Evolutionary conservation across 1,140 invertebrate species (phyloP).

Genomic region (Calliphora vicina): DNA sequence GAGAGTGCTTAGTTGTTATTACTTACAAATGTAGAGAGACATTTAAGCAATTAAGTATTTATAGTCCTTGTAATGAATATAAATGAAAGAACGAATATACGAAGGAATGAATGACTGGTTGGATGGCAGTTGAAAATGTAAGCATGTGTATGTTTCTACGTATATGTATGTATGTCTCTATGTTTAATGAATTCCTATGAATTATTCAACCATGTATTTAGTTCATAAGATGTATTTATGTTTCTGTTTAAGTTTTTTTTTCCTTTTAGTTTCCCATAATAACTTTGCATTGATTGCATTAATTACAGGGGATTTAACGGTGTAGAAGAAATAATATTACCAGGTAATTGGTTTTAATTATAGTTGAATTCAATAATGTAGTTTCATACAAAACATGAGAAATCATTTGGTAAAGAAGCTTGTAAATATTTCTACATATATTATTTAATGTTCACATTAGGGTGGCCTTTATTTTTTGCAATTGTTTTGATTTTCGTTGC

Average conservation of each 20-base stretch:
- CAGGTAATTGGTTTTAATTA: background rate
- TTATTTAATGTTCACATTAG: too few species aligned
- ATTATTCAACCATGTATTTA: background rate
- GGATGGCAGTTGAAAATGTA: too few species aligned
- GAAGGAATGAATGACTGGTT: background rate
- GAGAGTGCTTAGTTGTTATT: background rate
- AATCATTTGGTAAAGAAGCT: too few species aligned
- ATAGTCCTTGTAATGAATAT: background rate
- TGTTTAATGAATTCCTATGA: conserved; percentile 1
- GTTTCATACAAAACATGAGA: background rate
- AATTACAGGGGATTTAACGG: background rate
- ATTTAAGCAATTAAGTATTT: background rate
- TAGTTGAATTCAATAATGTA: background rate
- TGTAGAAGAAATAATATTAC: background rate
- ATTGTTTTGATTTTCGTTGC: too few species aligned
- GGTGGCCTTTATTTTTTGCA: too few species aligned
- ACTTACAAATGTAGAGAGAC: background rate
- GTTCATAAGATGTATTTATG: background rate
- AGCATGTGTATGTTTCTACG: too few species aligned
- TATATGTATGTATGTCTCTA: background rate
- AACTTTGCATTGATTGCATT: background rate
- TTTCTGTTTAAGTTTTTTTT: background rate
- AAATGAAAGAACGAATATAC: background rate
- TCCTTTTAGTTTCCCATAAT: background rate
- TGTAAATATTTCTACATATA: too few species aligned